These are phyloP conservation scores for Paraplagusia blochii DNA, from an alignment of 2,113 vertebrate species.

Conservation along the genomic window DNA sequence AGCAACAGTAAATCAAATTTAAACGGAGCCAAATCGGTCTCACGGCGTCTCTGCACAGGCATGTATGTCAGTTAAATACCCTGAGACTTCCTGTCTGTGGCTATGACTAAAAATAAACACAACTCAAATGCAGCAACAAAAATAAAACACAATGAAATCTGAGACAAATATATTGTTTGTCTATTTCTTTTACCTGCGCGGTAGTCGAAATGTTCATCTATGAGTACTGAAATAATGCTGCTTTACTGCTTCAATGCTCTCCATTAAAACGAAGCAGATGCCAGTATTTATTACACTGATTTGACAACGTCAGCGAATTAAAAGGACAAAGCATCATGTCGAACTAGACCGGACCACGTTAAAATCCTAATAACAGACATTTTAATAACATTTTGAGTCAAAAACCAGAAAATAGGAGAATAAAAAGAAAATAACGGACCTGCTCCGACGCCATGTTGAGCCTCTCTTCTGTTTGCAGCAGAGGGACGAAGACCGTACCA, in stretches of 20 bases:
- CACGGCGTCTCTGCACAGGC: conserved; percentile 13
- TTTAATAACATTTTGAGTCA: not conserved
- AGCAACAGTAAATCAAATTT: too few relatives aligned
- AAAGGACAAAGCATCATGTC: not conserved
- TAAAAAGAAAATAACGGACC: conserved; percentile 71
- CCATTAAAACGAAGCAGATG: conserved; percentile 16
- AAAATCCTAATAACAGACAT: accelerated
- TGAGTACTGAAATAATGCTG: not conserved
- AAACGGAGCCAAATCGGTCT: not conserved
- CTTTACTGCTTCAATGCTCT: not conserved
- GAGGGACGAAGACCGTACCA: conserved; percentile 53
- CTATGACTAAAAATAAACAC: conserved; percentile 75
- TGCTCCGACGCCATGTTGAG: conserved; percentile 82
- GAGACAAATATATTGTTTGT: not conserved
- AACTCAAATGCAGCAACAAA: conserved; percentile 14
- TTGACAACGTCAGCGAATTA: not conserved
- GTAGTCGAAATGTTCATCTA: not conserved
- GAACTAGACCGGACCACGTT: not conserved
- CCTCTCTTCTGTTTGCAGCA: conserved; percentile 54
- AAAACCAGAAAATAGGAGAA: conserved; percentile 33
- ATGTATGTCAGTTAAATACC: conserved; percentile 44
- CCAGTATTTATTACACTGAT: conserved; percentile 15
- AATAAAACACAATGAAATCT: not conserved
- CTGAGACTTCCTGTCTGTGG: conserved; percentile 49
- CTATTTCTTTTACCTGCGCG: accelerated